Base-by-base conservation (phyloP, 2,888 invertebrate species). In the Temnothorax rugatulus region DNA sequence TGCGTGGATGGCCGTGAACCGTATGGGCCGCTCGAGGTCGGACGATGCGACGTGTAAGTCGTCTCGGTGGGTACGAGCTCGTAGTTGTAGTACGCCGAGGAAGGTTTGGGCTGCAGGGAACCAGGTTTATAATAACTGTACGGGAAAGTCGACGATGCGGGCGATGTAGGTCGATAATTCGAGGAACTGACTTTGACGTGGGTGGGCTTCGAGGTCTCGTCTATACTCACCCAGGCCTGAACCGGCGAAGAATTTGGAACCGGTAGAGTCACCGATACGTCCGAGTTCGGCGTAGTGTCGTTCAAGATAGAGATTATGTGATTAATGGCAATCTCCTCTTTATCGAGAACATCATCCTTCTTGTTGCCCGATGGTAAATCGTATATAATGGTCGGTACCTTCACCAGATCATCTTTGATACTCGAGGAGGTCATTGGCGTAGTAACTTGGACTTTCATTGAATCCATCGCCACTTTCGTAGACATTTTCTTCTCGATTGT, bases 281-380 rank as follows among this genome's bases (percentile, higher is more conserved):
- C 91, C 0, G 92, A 68, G 1, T 92, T 92, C 2, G 93, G 92
- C 7, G 92, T 92, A 5, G 95, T 95, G 25, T 95, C 94, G 66
- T 95, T 95, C 21, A 95, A 89, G 69, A 95, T 94, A 0, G 95
- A 95, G 47, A 95, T 93, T 15, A 95, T 95, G 57, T 95, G 95
- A 87, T 95, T 95, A 61, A 95, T 95, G 4, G 95, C 95, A 79
- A 95, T 92, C 87, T 95, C 92, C 87, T 95, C 92, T 75, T 93
- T 91, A 82, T 94, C 93, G 76, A 93, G 76, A 66, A 92, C 88
- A 84, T 94, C 92, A 85, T 94, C 85, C 84, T 94, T 94, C 83
- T 94, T 93, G 59, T 93, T 94, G 4, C 93, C 94, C 0, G 92
- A 92, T 15, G 93, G 92, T 0, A 87, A 89, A 44, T 93, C 93